A percentile compares a stretch with the other conserved stretches of the same genome.
Evolutionary conservation across 1,140 invertebrate species (phyloP).

Genomic region (Conus ventricosus): DNA sequence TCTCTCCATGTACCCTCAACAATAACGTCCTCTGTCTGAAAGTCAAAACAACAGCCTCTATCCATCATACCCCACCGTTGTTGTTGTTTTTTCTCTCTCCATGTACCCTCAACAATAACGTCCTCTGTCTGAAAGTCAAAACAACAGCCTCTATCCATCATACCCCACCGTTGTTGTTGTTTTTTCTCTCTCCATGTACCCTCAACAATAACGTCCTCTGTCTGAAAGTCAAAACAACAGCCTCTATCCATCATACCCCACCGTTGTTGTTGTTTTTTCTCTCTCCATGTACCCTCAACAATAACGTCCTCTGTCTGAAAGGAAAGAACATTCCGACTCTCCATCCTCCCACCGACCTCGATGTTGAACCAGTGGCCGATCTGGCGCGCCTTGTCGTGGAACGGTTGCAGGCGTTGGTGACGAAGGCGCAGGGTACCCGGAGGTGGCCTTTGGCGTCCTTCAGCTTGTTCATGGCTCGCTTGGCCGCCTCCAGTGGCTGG

Average conservation of each 20-base stretch:
- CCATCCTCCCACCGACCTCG: constrained; percentile 72
- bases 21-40: neutral
- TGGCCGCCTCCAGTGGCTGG: constrained; percentile 80
- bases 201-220: neutral
- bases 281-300: neutral
- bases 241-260: too few species aligned
- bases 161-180: too few species aligned
- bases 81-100: too few species aligned
- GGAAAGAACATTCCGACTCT: too few species aligned
- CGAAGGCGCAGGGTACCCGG: constrained; percentile 82
- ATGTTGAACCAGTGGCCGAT: constrained; percentile 81
- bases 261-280: too few species aligned
- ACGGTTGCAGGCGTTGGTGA: constrained; percentile 83
- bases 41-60: neutral
- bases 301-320: neutral
- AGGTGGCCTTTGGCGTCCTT: constrained; percentile 79
- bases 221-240: too few species aligned
- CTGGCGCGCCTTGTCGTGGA: constrained; percentile 80
- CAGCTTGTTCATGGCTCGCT: constrained; percentile 78
- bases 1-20: neutral
- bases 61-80: too few species aligned
- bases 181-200: too few species aligned
- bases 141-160: too few species aligned
- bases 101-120: neutral
- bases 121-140: neutral